Evolutionary conservation across 2,888 invertebrate genomes (phyloP).

Genomic region (Phyto melanocephala): DNA sequence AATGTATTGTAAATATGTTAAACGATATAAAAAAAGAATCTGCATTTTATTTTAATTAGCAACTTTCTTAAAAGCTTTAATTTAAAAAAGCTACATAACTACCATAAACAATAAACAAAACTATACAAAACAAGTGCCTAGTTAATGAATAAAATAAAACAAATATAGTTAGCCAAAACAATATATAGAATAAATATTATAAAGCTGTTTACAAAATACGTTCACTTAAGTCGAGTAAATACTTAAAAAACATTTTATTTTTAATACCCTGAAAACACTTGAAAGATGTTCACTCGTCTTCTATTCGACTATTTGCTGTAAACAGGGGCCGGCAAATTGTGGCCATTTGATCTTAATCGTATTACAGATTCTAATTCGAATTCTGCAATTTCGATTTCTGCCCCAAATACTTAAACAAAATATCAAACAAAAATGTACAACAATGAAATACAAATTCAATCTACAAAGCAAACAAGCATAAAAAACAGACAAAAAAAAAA

Average conservation of each 20-base stretch:
- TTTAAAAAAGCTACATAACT: background rate
- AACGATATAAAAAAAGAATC: too few species aligned
- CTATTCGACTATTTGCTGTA: too few species aligned
- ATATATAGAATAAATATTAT: background rate
- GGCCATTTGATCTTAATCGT: too few species aligned
- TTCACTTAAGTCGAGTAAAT: too few species aligned
- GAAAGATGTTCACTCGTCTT: too few species aligned
- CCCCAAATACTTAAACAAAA: background rate
- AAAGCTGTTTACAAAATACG: too few species aligned
- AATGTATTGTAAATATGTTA: too few species aligned
- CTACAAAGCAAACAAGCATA: slow-evolving; percentile 21
- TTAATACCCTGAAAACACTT: too few species aligned
- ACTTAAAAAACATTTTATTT: too few species aligned
- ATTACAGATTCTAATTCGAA: too few species aligned
- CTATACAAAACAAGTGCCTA: slow-evolving; percentile 41
- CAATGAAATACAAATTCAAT: background rate
- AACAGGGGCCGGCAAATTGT: too few species aligned
- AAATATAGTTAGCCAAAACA: slow-evolving; percentile 50
- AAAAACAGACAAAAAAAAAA: background rate
- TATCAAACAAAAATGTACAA: slow-evolving; percentile 23
- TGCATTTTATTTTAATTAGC: slow-evolving; percentile 23
- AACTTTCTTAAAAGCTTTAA: background rate
- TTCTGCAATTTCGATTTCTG: too few species aligned
- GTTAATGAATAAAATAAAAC: slow-evolving; percentile 22
- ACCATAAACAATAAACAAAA: background rate